Evolutionary conservation across 2,888 invertebrate genomes (phyloP), one percentile per base, ranked within the genome.

Genomic region (Theodoxus fluviatilis): DNA sequence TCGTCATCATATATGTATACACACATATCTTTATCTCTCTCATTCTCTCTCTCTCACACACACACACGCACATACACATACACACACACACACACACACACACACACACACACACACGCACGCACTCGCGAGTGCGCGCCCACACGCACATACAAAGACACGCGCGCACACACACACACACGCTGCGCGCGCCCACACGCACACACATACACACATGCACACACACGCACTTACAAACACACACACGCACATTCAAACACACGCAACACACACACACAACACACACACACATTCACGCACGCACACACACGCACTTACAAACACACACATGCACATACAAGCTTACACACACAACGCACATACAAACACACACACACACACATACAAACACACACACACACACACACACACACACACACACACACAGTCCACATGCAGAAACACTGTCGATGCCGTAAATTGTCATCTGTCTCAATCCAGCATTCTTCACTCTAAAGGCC

Each of bases 371-470:
- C 52, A 9, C n/a, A n/a, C 52, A 52, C n/a, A 3, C 4, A 52
- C 6, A 25, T 22, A 6, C 6, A n/a, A 52, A n/a, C 52, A 52
- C 4, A n/a, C 25, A 25, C n/a, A n/a, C n/a, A 18, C 52, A n/a
- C n/a, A 18, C 52, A 52, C 7, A 52, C 52, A 52, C n/a, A 52
- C 52, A 55, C 25, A 55, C 25, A 55, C n/a, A 55, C 25, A 55
- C 55, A 55, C 3, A 22, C 55, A 55, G 25, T n/a, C 52, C 25
- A 9, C 12, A 15, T 28, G 12, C 18, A 7, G 18, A 49, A 49
- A 25, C 52, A 28, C n/a, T n/a, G n/a, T n/a, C n/a, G n/a, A n/a
- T n/a, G n/a, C n/a, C n/a, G n/a, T n/a, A n/a, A n/a, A n/a, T n/a
- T n/a, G n/a, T n/a, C n/a, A n/a, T n/a, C n/a, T n/a, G n/a, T n/a